phyloP scores from a whole-genome alignment of 2,797 vertebrate species.

The Hozukius guyotensis region DNA sequence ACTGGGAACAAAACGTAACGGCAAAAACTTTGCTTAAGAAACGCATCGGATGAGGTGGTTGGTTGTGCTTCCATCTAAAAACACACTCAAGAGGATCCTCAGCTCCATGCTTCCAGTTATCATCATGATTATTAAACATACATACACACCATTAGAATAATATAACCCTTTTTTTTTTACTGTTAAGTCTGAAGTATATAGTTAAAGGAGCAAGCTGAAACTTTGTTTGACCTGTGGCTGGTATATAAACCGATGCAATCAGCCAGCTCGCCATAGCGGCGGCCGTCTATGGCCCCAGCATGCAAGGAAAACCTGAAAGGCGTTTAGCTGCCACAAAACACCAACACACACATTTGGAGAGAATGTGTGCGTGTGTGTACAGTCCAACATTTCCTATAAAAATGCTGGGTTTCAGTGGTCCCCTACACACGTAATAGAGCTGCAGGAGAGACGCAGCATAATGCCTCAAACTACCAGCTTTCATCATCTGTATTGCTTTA shows the following conservation, averaged over 20 bases:
- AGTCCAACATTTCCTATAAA: slow-evolving; percentile 63
- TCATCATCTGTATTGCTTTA: slow-evolving; percentile 74
- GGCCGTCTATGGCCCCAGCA: slow-evolving; percentile 67
- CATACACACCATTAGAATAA: slow-evolving; percentile 70
- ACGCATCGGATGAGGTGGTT: slow-evolving; percentile 71
- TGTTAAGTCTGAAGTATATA: slow-evolving; percentile 58
- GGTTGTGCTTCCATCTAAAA: slow-evolving; percentile 76
- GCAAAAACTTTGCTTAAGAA: slow-evolving; percentile 61
- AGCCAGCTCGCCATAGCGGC: slow-evolving; percentile 30
- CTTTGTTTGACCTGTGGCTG: slow-evolving; percentile 36
- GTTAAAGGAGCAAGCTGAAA: slow-evolving; percentile 62
- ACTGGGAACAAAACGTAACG: slow-evolving; percentile 26
- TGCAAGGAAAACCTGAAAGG: slow-evolving; percentile 78
- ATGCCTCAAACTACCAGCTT: slow-evolving; percentile 62
- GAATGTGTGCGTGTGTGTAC: slow-evolving; percentile 36
- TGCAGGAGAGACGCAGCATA: slow-evolving; percentile 57
- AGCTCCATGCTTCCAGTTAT: slow-evolving; percentile 88
- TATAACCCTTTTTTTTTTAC: slow-evolving; percentile 60
- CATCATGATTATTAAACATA: slow-evolving; percentile 80
- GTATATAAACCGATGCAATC: slow-evolving; percentile 47
- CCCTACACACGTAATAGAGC: slow-evolving; percentile 62
- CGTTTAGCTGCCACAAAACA: slow-evolving; percentile 80
- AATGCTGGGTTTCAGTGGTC: slow-evolving; percentile 72
- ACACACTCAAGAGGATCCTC: slow-evolving; percentile 67
- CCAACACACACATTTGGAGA: slow-evolving; percentile 46